Conservation (phyloP, 2,888 invertebrate genomes). For the Geophilus truncorum region DNA sequence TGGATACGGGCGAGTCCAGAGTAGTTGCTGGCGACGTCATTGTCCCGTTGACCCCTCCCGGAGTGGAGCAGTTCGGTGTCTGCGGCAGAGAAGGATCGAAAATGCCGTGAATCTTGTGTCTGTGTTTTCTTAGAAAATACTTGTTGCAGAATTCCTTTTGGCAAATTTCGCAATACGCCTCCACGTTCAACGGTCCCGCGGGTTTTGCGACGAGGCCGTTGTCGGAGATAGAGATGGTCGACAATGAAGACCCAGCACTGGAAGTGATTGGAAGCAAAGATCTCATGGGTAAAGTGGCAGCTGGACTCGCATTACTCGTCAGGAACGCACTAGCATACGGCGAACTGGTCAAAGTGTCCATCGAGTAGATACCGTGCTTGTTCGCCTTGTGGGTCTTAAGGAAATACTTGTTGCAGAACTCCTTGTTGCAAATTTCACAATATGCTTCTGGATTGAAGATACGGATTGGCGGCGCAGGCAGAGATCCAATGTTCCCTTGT, state of each 20-base stretch:
- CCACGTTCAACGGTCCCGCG: slow-evolving; percentile 42
- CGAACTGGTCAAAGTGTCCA: slow-evolving; percentile 38
- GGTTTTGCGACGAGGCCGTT: not conserved
- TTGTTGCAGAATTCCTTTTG: slow-evolving; percentile 68
- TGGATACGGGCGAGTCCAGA: slow-evolving; percentile 30
- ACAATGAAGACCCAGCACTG: not conserved
- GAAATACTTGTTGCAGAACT: slow-evolving; percentile 98
- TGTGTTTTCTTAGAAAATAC: slow-evolving; percentile 65
- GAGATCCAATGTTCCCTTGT: not conserved
- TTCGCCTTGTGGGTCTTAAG: slow-evolving; percentile 65
- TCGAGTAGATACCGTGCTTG: slow-evolving; percentile 38
- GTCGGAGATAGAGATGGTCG: not conserved
- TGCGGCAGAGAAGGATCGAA: slow-evolving; percentile 37
- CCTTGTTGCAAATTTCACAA: slow-evolving; percentile 95
- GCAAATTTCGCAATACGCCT: slow-evolving; percentile 63
- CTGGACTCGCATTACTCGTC: slow-evolving; percentile 40
- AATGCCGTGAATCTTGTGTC: slow-evolving; percentile 62
- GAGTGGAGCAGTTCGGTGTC: slow-evolving; percentile 14
- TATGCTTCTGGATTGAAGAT: slow-evolving; percentile 72
- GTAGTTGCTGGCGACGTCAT: slow-evolving; percentile 28
- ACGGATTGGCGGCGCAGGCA: slow-evolving; percentile 37
- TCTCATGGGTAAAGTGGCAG: slow-evolving; percentile 29
- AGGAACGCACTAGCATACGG: slow-evolving; percentile 42
- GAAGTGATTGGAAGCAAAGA: slow-evolving; percentile 28
- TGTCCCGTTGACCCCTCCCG: not conserved